These are phyloP conservation scores for Trissolcus brochymenae DNA, from an alignment of 2,888 invertebrate species.

Conservation along the genomic window DNA sequence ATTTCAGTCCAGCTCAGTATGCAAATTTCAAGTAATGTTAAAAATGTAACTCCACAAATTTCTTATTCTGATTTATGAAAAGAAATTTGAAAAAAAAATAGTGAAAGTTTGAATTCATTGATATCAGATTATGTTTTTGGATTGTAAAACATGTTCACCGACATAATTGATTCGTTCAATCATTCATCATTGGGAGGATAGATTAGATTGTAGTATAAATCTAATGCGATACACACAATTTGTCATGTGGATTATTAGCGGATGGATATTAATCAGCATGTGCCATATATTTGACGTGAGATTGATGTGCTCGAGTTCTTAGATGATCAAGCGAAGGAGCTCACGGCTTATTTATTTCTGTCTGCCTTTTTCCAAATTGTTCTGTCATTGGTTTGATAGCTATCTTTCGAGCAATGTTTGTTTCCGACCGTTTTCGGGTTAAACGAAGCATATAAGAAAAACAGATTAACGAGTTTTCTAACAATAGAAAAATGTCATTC, in stretches of 20 bases:
- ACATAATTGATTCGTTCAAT: constrained; percentile 19
- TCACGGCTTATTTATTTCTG: constrained; percentile 16
- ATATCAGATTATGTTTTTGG: background rate
- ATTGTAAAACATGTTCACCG: constrained; percentile 3
- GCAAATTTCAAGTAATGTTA: too few species aligned
- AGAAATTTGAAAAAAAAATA: too few species aligned
- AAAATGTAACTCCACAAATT: too few species aligned
- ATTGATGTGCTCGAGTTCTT: constrained; percentile 32
- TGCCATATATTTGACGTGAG: constrained; percentile 34
- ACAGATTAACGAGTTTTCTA: too few species aligned
- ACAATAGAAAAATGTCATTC: too few species aligned
- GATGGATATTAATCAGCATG: constrained; percentile 29
- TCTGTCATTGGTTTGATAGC: constrained; percentile 20
- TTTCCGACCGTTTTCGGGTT: background rate
- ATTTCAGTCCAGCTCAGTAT: too few species aligned
- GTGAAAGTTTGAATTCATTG: too few species aligned
- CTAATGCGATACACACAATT: constrained; percentile 33
- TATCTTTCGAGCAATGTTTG: constrained; percentile 2
- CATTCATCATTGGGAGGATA: constrained; percentile 12
- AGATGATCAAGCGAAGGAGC: too few species aligned
- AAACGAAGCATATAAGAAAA: too few species aligned
- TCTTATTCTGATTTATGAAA: too few species aligned
- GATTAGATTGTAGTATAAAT: constrained; percentile 25
- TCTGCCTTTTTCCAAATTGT: constrained; percentile 25
- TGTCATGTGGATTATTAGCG: constrained; percentile 39